Conservation (phyloP, 2,113 vertebrate species). For the Otus sunia region DNA sequence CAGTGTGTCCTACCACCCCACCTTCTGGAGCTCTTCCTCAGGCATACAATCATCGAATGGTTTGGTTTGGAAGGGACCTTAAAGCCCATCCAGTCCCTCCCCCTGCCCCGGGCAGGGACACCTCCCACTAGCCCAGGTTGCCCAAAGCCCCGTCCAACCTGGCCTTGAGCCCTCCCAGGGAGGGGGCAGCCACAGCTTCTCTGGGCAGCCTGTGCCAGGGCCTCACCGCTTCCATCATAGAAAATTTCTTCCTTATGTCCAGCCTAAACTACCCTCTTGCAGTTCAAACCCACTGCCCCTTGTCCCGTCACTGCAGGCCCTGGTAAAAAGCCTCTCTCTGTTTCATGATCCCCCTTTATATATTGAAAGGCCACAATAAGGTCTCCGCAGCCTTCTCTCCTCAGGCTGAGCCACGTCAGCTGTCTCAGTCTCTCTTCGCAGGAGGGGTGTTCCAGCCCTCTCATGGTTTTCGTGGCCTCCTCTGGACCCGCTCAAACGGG, state of each 20-base stretch:
- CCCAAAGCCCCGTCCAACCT: not conserved
- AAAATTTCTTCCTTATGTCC: not conserved
- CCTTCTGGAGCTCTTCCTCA: not conserved
- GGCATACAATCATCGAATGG: not conserved
- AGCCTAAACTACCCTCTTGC: not conserved
- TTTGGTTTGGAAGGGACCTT: not conserved
- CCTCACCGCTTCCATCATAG: not conserved
- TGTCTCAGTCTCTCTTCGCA: not conserved
- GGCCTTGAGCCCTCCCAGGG: not conserved
- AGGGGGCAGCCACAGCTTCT: not conserved
- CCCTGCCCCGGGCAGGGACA: not conserved
- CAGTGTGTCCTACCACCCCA: not conserved
- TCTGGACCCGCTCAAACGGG: not conserved
- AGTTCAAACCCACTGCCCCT: not conserved
- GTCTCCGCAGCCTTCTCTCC: not conserved
- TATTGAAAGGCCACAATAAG: not conserved
- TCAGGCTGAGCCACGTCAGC: not conserved
- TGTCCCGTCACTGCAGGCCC: not conserved
- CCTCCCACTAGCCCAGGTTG: not conserved
- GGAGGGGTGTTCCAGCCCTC: not conserved
- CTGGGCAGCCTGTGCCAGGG: not conserved
- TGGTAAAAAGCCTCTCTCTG: not conserved
- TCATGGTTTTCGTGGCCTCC: not conserved
- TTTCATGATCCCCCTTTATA: not conserved
- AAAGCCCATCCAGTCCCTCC: not conserved